These are phyloP conservation scores for Drosophila eugracilis DNA, from an alignment of 1,140 invertebrate genomes.

Conservation along the genomic window DNA sequence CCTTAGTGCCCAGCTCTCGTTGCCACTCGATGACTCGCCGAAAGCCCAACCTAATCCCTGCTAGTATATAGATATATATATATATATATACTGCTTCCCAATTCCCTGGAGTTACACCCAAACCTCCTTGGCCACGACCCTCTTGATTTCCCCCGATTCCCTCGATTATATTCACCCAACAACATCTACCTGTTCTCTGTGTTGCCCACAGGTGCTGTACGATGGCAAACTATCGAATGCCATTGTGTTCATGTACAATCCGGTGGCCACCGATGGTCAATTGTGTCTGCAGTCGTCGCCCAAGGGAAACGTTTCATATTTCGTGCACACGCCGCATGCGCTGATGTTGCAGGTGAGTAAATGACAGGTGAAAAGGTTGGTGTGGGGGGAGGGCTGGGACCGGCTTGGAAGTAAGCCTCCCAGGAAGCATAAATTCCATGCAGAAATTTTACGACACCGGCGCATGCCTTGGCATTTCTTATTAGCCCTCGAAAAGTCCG, in stretches of 20 bases:
- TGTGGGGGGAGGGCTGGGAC: background rate
- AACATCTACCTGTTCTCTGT: background rate
- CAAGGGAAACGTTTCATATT: conserved; percentile 98
- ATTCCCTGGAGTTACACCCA: background rate
- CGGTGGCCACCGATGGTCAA: conserved; percentile 99
- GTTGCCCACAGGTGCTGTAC: conserved; percentile 94
- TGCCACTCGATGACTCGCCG: conserved; percentile 54
- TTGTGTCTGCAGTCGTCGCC: conserved; percentile 98
- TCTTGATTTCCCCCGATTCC: background rate
- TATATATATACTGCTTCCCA: background rate
- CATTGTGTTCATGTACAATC: conserved; percentile 99
- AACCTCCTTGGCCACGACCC: background rate
- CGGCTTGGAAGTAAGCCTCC: background rate
- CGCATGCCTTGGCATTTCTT: conserved; percentile 79
- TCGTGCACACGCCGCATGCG: conserved; percentile 99
- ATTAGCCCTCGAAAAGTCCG: conserved; percentile 46
- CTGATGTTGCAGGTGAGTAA: conserved; percentile 97
- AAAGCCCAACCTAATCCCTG: conserved; percentile 59
- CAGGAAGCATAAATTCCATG: conserved; percentile 63
- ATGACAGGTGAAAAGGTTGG: background rate
- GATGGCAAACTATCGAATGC: conserved; percentile 98
- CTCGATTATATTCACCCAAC: background rate
- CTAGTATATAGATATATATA: too few species aligned
- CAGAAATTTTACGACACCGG: conserved; percentile 75
- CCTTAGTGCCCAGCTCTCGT: conserved; percentile 4